Base-by-base conservation (phyloP, 2,888 invertebrate species). In the Monochamus alternatus region DNA sequence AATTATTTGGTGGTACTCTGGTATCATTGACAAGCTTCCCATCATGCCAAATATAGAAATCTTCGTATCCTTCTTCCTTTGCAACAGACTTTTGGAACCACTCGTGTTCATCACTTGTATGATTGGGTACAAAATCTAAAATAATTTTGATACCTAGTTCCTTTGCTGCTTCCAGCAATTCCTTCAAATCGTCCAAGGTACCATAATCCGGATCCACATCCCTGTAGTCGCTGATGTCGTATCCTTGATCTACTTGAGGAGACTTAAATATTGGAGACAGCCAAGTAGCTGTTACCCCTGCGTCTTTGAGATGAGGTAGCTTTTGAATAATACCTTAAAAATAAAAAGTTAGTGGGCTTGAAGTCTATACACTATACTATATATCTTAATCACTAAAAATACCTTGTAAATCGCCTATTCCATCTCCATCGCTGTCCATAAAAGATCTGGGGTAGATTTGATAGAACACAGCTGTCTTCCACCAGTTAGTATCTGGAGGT, bases 381-480 rank as follows among this genome's bases (percentile, higher is more conserved):
- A 22, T 22, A 22, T 22, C 4, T 14, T 12, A 5, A 52, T 52
- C 4, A 4, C 0, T 3, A 58, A 58, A 8, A 14, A 58, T 52
- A 92, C 97, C 97, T 87, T 91, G 91, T 10, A 97, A 89, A 87
- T 98, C 97, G 0, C 98, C 98, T 30, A 95, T 91, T n/a, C 97
- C 97, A 87, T 97, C 95, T 0, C 93, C 94, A 87, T 96, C 90
- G 14, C 93, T 93, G 87, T 98, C 98, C 87, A 93, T 93, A 88
- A 96, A 97, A 0, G 97, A 96, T 76, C 95, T 91, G 0, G 96
- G 95, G 87, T 96, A 96, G 68, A 97, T 94, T 89, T 97, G 96
- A 89, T 98, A 98, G 70, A 96, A 91, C 5, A 93, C 91, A 51
- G 94, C 92, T 66, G 92, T 93, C 86, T 96, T 91, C 95, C 96